Evolutionary conservation across 1,140 invertebrate species (phyloP).

Genomic region (Triops cancriformis): DNA sequence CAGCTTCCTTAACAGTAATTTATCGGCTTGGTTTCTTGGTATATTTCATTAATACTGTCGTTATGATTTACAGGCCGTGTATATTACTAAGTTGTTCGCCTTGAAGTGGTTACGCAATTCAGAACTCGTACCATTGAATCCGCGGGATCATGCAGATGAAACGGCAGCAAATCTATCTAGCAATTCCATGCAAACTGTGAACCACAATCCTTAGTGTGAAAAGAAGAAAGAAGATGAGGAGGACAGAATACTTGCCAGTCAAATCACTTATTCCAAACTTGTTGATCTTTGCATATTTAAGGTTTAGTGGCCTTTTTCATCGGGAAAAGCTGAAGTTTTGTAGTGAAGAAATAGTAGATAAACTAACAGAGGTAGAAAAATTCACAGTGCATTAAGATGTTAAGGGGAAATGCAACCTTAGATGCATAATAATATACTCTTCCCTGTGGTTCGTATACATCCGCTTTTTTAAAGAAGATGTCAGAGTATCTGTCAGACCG

Average conservation of each 20-base stretch:
- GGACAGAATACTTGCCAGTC: not conserved
- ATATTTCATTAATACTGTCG: no score
- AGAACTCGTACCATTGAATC: not conserved
- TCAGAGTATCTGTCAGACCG: not conserved
- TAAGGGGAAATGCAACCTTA: not conserved
- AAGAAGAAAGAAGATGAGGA: not conserved
- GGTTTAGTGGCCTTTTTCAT: not conserved
- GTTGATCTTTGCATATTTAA: not conserved
- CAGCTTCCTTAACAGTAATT: slow-evolving; percentile 47
- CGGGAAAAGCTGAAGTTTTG: not conserved
- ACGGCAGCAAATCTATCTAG: not conserved
- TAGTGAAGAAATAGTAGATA: not conserved
- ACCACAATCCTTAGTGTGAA: not conserved
- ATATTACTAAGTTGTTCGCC: not conserved
- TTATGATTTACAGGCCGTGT: not conserved
- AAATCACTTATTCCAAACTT: not conserved
- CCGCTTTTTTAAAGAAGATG: not conserved
- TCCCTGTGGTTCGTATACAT: not conserved
- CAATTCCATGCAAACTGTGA: not conserved
- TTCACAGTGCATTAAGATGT: not conserved
- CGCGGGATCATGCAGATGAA: not conserved
- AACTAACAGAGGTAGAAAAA: not conserved
- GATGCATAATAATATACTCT: not conserved
- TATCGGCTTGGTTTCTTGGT: not conserved
- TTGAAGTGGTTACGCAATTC: not conserved